Percentiles rank a stretch among this genome's conserved stretches.
These are phyloP conservation scores for Myrmecobius fasciatus DNA, from an alignment of 2,113 vertebrate species.

Conservation along the genomic window DNA sequence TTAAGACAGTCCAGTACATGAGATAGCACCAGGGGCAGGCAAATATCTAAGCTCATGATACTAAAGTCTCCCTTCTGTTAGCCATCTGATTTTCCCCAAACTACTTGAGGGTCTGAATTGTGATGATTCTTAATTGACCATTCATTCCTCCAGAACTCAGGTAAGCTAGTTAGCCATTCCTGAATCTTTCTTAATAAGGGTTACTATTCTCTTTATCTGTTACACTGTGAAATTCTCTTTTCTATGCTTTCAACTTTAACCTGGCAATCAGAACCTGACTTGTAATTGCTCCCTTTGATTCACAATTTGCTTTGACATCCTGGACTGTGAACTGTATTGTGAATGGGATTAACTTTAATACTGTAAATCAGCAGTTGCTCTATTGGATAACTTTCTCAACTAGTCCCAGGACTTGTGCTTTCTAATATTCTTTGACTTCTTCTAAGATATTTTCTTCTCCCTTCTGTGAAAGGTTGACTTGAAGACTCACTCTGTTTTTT, in stretches of 20 bases:
- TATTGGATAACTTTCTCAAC: neutral
- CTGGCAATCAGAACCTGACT: neutral
- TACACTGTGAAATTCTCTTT: neutral
- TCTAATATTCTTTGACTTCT: neutral
- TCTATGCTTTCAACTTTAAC: neutral
- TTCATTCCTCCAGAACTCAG: neutral
- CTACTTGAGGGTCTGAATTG: neutral
- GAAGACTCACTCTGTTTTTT: neutral
- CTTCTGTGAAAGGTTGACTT: neutral
- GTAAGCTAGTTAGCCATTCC: neutral
- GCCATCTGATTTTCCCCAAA: neutral
- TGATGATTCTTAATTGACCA: neutral
- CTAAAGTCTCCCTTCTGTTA: neutral
- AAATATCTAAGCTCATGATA: neutral
- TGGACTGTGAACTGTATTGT: neutral
- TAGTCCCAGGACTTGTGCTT: neutral
- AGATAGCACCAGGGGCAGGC: neutral
- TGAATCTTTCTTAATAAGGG: neutral
- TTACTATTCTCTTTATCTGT: neutral
- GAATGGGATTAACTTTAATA: neutral
- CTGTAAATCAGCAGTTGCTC: neutral
- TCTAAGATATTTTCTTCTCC: neutral
- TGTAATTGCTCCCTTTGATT: neutral
- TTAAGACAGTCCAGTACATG: neutral
- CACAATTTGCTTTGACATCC: neutral